Conservation (phyloP, 1,140 invertebrate genomes). For the Leptopilina boulardi region DNA sequence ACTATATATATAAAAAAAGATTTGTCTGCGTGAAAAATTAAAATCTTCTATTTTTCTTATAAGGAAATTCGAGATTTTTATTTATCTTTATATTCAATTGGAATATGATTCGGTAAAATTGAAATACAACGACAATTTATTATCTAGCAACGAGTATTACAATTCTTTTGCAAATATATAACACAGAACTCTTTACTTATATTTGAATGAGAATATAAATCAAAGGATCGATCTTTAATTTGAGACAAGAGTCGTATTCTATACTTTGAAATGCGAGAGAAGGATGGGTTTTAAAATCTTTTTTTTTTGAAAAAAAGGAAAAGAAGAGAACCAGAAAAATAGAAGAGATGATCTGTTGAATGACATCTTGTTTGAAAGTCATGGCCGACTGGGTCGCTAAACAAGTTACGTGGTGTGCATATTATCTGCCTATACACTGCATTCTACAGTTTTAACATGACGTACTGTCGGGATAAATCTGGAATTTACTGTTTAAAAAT, state of each 20-base stretch:
- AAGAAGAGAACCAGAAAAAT: background rate
- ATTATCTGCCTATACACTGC: background rate
- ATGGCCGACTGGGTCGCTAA: background rate
- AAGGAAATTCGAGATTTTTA: too few species aligned
- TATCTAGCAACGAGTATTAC: too few species aligned
- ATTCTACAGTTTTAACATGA: background rate
- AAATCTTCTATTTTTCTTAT: too few species aligned
- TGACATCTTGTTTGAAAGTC: constrained; percentile 21
- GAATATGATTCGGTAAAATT: too few species aligned
- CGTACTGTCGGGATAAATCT: background rate
- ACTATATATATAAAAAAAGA: too few species aligned
- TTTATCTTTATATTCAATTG: too few species aligned
- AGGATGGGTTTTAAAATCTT: background rate
- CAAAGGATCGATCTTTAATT: background rate
- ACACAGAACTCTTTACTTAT: background rate
- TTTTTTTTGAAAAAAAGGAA: too few species aligned
- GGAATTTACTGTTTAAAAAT: background rate
- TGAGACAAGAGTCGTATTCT: background rate
- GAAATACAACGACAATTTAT: too few species aligned
- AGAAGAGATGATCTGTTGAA: background rate
- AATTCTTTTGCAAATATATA: background rate
- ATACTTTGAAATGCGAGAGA: background rate
- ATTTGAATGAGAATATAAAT: background rate
- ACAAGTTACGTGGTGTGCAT: background rate
- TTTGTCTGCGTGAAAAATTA: too few species aligned